phyloP scores from a whole-genome alignment of 2,888 invertebrate species.

The Gisinianus flammeolus region DNA sequence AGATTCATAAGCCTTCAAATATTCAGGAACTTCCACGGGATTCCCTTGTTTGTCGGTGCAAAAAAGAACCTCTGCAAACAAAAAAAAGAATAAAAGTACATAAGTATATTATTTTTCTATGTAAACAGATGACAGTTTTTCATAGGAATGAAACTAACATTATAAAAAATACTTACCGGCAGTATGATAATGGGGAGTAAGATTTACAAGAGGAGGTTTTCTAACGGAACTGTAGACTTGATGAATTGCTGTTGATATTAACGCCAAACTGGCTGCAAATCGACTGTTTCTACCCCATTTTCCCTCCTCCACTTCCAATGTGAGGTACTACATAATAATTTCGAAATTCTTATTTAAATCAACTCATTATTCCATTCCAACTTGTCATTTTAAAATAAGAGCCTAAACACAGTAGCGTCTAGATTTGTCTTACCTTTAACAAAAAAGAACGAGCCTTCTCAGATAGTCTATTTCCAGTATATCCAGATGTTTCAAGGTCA shows the following conservation, averaged over 20 bases:
- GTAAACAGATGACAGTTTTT: background rate
- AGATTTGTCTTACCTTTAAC: constrained; percentile 65
- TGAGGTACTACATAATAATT: constrained; percentile 45
- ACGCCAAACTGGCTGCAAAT: constrained; percentile 68
- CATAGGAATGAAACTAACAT: constrained; percentile 9
- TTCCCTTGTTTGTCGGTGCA: constrained; percentile 66
- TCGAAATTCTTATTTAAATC: too few relatives aligned
- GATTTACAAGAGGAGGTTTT: constrained; percentile 66
- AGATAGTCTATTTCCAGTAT: constrained; percentile 67
- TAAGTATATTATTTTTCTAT: background rate
- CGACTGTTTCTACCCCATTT: constrained; percentile 63
- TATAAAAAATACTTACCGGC: constrained; percentile 29
- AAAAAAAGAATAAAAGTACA: constrained; percentile 17
- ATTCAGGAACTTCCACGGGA: constrained; percentile 61
- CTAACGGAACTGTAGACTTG: constrained; percentile 65
- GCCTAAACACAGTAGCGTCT: too few relatives aligned
- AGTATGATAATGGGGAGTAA: constrained; percentile 71
- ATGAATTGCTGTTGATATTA: constrained; percentile 65
- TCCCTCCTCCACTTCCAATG: constrained; percentile 44
- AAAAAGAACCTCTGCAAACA: constrained; percentile 68
- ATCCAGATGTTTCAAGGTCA: constrained; percentile 69
- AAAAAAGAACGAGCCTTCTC: constrained; percentile 65
- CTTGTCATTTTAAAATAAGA: too few relatives aligned
- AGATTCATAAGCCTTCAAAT: constrained; percentile 61
- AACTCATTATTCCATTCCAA: too few relatives aligned